A percentile compares a stretch with the other conserved stretches of the same genome.
Conservation (phyloP, 2,888 invertebrate genomes). For the Eristalinus sepulchralis region DNA sequence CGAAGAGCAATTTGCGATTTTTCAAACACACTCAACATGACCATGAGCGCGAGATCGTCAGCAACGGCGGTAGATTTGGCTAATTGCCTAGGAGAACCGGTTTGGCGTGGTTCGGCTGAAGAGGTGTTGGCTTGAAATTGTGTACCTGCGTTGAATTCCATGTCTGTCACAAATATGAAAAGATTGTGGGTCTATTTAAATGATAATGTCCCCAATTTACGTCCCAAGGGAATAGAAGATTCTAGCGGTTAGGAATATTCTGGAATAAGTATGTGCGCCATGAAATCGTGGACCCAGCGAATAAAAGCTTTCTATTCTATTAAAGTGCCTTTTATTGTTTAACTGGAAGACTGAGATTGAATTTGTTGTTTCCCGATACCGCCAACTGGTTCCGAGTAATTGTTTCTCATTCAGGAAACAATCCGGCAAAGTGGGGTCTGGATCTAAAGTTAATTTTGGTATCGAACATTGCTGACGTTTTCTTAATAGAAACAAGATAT, state of each 20-base stretch:
- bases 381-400: neutral
- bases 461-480: neutral
- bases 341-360: neutral
- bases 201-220: neutral
- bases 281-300: neutral
- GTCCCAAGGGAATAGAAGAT: neutral
- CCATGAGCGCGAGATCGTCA: neutral
- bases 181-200: neutral
- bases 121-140: neutral
- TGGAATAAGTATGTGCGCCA: neutral
- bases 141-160: neutral
- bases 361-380: neutral
- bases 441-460: neutral
- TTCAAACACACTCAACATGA: neutral
- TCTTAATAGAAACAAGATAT: neutral
- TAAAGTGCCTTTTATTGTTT: neutral
- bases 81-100: neutral
- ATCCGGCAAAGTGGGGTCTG: neutral
- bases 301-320: neutral
- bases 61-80: neutral
- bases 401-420: neutral
- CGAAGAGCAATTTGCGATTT: constrained; percentile 16
- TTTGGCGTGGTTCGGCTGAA: neutral
- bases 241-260: neutral
- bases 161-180: neutral